Evolutionary conservation across 2,888 invertebrate genomes (phyloP), one percentile per base, ranked within the genome.

Genomic region (Ormyrus pomaceus): DNA sequence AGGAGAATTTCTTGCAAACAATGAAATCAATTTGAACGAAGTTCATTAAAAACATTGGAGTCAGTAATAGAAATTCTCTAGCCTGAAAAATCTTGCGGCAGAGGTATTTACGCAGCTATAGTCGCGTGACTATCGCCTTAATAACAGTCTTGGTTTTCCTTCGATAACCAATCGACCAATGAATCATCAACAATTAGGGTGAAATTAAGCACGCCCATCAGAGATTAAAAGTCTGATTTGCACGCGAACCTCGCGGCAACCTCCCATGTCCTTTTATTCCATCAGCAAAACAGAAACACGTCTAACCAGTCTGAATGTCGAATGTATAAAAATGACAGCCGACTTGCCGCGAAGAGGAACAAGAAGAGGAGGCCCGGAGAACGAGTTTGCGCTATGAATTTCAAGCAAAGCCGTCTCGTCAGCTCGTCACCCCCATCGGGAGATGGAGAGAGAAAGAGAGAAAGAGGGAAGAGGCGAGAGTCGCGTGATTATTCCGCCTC

Each of bases 261-360:
- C 19, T 45, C 11, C 55, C 51, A 45, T 46, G 68, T 10, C 45
- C 53, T 34, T 50, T 65, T 19, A 9, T 34, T 10, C 19, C n/a
- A 66, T 61, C n/a, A 76, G 62, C 46, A 65, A 66, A 70, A 53
- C n/a, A 61, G 19, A 76, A 76, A 76, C 76, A 69, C 61, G 76
- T 76, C 53, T 69, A 55, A 77, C 68, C 69, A 77, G 62, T 77
- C 19, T 19, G 5, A 6, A 10, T 5, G 34, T 4, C 11, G 11
- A 6, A 10, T 1, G 7, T 65, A 13, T 56, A 34, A 56, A 19
- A 65, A 73, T 46, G 55, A 48, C 53, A 62, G 6, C 9, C 8
- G 19, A 10, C 3, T 9, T 2, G 19, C 19, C 19, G 19, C 19
- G 19, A 19, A 19, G 19, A 19, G 19, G 19, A 19, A 19, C 19